Evolutionary conservation across 2,113 vertebrate species (phyloP), one percentile per base, ranked within the genome.

Genomic region (Prunella fulvescens): DNA sequence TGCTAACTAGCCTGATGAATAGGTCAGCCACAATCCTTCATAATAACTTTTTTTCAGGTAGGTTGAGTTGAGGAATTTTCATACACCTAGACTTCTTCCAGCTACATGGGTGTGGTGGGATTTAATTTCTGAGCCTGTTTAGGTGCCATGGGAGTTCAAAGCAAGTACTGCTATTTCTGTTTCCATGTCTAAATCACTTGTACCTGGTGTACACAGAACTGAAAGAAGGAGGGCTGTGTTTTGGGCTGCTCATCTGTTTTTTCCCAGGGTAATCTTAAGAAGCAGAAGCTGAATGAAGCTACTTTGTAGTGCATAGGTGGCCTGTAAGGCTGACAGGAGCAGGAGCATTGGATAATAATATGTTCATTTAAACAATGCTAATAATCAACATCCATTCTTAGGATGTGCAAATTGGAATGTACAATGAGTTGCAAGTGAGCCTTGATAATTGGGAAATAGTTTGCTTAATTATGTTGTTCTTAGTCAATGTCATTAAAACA

Each of bases 91-190:
- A 64, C 37, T 64, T 80, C 53, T 94, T 95, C 88, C 88, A 88
- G 86, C 88, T 81, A 93, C 74, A 57, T 92, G 85, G 93, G 92
- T 92, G 92, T 94, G 95, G 90, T 96, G 90, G 88, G 73, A 50
- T 82, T 96, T 90, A 72, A 88, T 95, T 96, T 77, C 70, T 88
- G 74, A 88, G 62, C 70, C 35, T 71, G 23, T 92, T 50, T 76
- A 66, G 79, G 48, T 91, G 37, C 79, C 58, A 76, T 48, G 66
- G 61, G 62, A 95, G 70, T 96, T 94, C 88, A 95, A 96, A 95
- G 93, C 84, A 61, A 80, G 31, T 29, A 22, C 25, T 82, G 62
- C 54, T 80, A 45, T 85, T 94, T 73, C 73, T 67, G 72, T 91
- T 95, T 95, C 85, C 78, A 93, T 42, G 0, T 90, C 62, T 93